Base-by-base conservation (phyloP, 2,888 invertebrate genomes). In the Aromia moschata region DNA sequence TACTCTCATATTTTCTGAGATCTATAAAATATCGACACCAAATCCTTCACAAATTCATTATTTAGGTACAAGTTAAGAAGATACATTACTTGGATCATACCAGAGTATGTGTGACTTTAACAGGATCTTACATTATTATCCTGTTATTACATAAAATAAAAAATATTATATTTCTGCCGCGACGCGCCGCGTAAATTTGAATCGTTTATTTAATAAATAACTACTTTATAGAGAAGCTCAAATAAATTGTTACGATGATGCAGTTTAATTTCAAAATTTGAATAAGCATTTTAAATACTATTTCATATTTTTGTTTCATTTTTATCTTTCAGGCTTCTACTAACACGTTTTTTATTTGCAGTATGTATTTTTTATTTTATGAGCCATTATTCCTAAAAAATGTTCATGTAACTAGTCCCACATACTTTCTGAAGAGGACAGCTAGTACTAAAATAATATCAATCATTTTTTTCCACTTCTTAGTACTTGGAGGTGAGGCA, bases 211-310 rank as follows among this genome's bases (percentile, higher is more conserved):
- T 41, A 52, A 52, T 30, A 41, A 17, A 38, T n/a, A 15, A 52
- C 25, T 40, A 52, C 25, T 51, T 49, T 25, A 49, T 25, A 25
- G 14, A 15, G 7, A 25, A 15, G 15, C 9, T 20, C 52, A 17
- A 15, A 52, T 52, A 52, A 52, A 52, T 52, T 41, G 17, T 52
- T 52, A 41, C 41, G 40, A 16, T 52, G 52, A 41, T 52, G 52
- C 52, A 52, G 52, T 30, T 12, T 14, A 18, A 38, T 38, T 7
- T 15, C 49, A 12, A 38, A 40, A 49, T 49, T 38, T 38, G 30
- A 38, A 25, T 49, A 49, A 49, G 49, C 40, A 30, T 49, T 49
- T 9, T 20, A 18, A 17, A 36, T 20, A 38, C 43, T 43, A n/a
- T 44, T 9, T n/a, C 16, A 16, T 16, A 45, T 30, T 16, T 12